A percentile compares a stretch with the other conserved stretches of the same genome.
Conservation (phyloP, 2,113 vertebrate species). For the Brienomyrus brachyistius region DNA sequence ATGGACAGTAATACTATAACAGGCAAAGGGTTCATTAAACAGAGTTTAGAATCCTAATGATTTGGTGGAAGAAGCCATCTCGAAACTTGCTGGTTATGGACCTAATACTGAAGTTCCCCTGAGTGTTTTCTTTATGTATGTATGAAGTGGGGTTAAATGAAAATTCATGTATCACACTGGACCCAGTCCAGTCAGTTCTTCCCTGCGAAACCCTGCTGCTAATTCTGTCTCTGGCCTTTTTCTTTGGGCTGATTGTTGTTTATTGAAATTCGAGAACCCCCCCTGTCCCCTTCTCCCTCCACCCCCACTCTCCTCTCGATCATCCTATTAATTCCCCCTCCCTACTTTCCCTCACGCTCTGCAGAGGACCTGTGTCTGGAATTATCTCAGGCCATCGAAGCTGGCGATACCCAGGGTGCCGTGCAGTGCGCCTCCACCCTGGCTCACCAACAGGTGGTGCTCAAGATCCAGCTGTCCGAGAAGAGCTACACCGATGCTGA, state of each 20-base stretch:
- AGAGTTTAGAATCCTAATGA: background rate
- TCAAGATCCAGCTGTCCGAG: slow-evolving; percentile 62
- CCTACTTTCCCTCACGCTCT: background rate
- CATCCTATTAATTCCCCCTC: background rate
- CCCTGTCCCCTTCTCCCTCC: background rate
- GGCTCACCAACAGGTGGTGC: slow-evolving; percentile 60
- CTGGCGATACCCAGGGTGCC: slow-evolving; percentile 63
- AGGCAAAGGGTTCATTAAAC: background rate
- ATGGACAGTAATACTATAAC: background rate
- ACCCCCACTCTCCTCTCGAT: background rate
- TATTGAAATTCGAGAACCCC: slow-evolving; percentile 1
- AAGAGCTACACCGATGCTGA: slow-evolving; percentile 63
- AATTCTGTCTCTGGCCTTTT: background rate
- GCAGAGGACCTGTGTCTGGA: slow-evolving; percentile 69
- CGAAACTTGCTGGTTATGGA: background rate
- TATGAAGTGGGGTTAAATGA: background rate
- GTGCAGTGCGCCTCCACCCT: slow-evolving; percentile 59
- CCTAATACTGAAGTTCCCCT: background rate
- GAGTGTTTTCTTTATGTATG: background rate
- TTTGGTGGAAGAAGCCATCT: background rate
- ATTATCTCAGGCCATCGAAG: slow-evolving; percentile 68
- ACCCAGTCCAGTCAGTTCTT: background rate
- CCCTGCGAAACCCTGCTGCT: background rate
- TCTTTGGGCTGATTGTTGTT: background rate
- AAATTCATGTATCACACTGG: background rate